These are phyloP conservation scores for Pempheris klunzingeri DNA, from an alignment of 2,797 vertebrate species.

Conservation along the genomic window DNA sequence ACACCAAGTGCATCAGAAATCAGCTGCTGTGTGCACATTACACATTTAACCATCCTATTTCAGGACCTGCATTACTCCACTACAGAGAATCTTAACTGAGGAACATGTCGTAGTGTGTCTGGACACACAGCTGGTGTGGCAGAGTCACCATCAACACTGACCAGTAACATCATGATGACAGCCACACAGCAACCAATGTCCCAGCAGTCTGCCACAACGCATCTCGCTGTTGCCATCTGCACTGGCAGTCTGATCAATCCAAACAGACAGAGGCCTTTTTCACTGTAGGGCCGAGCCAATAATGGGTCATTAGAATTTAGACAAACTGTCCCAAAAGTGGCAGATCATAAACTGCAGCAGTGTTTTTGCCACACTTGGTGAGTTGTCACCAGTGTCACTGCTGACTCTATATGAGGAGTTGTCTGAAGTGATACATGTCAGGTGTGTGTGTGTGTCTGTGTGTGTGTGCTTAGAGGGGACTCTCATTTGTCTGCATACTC, in stretches of 20 bases:
- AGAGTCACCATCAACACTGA: slow-evolving; percentile 30
- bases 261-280: background rate
- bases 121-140: slow-evolving; percentile 15
- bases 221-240: slow-evolving; percentile 42
- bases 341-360: background rate
- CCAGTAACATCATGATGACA: slow-evolving; percentile 40
- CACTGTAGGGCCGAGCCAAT: slow-evolving; percentile 9
- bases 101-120: slow-evolving; percentile 8
- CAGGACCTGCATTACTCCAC: background rate
- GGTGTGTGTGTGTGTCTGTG: too few species aligned
- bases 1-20: slow-evolving; percentile 42
- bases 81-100: background rate
- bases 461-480: too few species aligned
- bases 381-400: slow-evolving; percentile 17
- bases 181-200: slow-evolving; percentile 9
- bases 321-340: slow-evolving; percentile 16
- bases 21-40: slow-evolving; percentile 19
- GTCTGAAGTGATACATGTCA: slow-evolving; percentile 29
- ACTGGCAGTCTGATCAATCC: slow-evolving; percentile 39
- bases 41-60: slow-evolving; percentile 26
- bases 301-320: slow-evolving; percentile 21
- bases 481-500: slow-evolving; percentile 51
- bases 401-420: slow-evolving; percentile 28
- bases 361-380: slow-evolving; percentile 23
- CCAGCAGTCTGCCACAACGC: slow-evolving; percentile 26